These are phyloP conservation scores for Suillia variegata DNA, from an alignment of 2,888 invertebrate species.

Conservation along the genomic window DNA sequence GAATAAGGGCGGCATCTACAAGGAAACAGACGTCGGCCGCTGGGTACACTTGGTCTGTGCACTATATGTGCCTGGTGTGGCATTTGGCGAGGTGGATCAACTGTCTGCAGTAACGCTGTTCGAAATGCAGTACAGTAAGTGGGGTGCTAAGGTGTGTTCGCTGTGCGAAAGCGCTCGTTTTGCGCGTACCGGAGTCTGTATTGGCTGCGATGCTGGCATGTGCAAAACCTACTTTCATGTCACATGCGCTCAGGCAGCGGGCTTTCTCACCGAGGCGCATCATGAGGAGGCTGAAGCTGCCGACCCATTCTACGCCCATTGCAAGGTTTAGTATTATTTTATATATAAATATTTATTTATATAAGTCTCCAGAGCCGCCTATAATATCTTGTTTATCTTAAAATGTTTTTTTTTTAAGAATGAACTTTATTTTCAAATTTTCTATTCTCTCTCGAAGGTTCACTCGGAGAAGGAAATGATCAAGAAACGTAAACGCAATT, in stretches of 20 bases:
- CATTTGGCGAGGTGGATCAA: constrained; percentile 93
- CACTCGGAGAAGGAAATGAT: constrained; percentile 92
- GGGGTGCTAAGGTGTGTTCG: constrained; percentile 92
- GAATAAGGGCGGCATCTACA: constrained; percentile 87
- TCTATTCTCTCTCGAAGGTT: too few species aligned
- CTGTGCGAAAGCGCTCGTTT: constrained; percentile 87
- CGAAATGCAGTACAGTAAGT: constrained; percentile 96
- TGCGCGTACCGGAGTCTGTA: constrained; percentile 92
- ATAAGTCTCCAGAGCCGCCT: too few species aligned
- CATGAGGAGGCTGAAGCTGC: constrained; percentile 89
- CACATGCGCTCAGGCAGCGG: constrained; percentile 95
- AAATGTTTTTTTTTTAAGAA: too few species aligned
- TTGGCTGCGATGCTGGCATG: constrained; percentile 98
- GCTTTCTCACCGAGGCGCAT: constrained; percentile 89
- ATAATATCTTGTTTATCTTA: too few species aligned
- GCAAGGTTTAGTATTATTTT: too few species aligned
- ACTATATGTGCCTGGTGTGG: constrained; percentile 94
- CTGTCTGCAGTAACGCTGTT: constrained; percentile 91
- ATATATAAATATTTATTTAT: too few species aligned
- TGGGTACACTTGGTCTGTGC: constrained; percentile 99
- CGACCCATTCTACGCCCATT: constrained; percentile 97
- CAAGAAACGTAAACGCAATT: constrained; percentile 80
- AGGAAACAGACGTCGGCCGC: constrained; percentile 95
- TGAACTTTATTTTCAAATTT: too few species aligned
- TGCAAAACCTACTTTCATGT: constrained; percentile 98